Conservation (phyloP, 2,888 invertebrate genomes). For the Polietes domitor region DNA sequence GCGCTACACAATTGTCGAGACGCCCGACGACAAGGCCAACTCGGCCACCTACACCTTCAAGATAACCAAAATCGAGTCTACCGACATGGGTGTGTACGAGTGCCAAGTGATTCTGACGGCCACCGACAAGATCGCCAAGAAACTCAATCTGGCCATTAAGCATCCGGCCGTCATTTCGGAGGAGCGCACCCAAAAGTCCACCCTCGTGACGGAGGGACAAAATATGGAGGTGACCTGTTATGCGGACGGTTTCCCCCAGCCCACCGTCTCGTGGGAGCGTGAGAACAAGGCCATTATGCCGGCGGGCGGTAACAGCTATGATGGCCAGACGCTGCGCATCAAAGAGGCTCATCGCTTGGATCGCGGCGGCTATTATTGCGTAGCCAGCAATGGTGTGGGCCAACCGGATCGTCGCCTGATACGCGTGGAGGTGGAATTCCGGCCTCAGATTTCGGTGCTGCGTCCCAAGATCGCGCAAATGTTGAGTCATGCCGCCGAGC, state of each 20-base stretch:
- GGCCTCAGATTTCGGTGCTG: constrained; percentile 77
- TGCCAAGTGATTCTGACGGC: constrained; percentile 79
- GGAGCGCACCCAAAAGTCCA: constrained; percentile 74
- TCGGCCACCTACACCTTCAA: constrained; percentile 76
- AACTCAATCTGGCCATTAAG: constrained; percentile 76
- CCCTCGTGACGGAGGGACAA: constrained; percentile 76
- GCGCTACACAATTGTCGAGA: constrained; percentile 75
- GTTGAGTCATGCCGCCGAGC: constrained; percentile 74
- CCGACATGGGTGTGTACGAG: constrained; percentile 79
- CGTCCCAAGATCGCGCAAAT: constrained; percentile 80
- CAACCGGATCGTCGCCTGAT: constrained; percentile 76
- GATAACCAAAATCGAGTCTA: constrained; percentile 77
- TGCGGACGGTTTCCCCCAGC: constrained; percentile 90
- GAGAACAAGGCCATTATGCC: constrained; percentile 83
- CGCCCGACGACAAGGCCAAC: constrained; percentile 70
- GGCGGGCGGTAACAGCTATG: constrained; percentile 74
- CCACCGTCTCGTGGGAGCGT: constrained; percentile 86
- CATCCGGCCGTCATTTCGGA: constrained; percentile 78
- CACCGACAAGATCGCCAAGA: constrained; percentile 75
- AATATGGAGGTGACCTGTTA: constrained; percentile 84
- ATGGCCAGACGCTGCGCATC: constrained; percentile 76
- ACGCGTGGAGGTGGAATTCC: constrained; percentile 79
- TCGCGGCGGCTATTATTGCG: constrained; percentile 79
- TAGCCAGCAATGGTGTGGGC: constrained; percentile 79
- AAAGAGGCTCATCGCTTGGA: constrained; percentile 77